These are phyloP conservation scores for Trididemnum miniatum DNA, from an alignment of 23 tunicate species.

Conservation along the genomic window DNA sequence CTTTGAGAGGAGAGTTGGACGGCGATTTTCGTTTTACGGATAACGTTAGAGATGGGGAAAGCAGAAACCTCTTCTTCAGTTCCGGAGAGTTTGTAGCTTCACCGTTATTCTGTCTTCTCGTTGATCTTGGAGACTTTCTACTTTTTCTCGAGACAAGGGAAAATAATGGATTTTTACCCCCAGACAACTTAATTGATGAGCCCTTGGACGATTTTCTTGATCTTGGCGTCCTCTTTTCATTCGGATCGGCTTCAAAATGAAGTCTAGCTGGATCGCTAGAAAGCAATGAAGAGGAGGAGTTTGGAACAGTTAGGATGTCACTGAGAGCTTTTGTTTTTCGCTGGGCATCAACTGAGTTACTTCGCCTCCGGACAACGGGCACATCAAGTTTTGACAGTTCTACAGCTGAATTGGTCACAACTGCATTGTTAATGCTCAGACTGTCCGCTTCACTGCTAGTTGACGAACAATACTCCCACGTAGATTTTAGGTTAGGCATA, in stretches of 20 bases:
- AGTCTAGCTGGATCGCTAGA: conserved; percentile 6
- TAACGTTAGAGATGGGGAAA: not conserved
- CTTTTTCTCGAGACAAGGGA: not conserved
- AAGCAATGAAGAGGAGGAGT: not conserved
- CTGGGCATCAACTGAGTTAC: not conserved
- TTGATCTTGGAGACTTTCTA: not conserved
- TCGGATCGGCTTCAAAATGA: not conserved
- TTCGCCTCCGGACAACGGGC: not conserved
- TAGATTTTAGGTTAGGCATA: not conserved
- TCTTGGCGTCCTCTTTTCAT: not conserved
- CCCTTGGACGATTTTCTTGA: not conserved
- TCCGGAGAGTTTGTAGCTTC: conserved; percentile 1
- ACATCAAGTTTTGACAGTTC: not conserved
- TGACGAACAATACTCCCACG: not conserved
- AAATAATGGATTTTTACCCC: not conserved
- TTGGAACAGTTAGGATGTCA: conserved; percentile 8
- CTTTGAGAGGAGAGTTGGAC: not conserved
- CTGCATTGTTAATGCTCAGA: not conserved
- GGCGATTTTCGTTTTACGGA: conserved; percentile 3
- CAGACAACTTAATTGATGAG: not conserved
- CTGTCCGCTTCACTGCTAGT: not conserved
- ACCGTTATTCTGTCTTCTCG: not conserved
- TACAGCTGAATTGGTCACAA: not conserved
- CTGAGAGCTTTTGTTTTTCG: conserved; percentile 28
- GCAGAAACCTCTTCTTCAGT: not conserved